phyloP scores from a whole-genome alignment of 2,888 invertebrate species.

The Sipunculus nudus region DNA sequence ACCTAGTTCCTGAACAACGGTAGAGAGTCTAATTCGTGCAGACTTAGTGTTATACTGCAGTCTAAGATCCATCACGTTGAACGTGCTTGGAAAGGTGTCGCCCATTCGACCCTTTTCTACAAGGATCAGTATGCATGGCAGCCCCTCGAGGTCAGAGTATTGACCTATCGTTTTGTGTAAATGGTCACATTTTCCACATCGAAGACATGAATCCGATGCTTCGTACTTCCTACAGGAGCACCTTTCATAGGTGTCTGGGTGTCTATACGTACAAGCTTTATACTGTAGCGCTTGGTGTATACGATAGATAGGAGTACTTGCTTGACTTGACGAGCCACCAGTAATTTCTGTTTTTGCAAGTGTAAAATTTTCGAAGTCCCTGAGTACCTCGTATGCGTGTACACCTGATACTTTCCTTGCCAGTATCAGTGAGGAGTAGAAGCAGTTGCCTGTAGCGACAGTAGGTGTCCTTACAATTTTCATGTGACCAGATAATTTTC shows the following conservation, averaged over 20 bases:
- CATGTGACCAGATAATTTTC: neutral
- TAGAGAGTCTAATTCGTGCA: neutral
- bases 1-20: conserved; percentile 17
- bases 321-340: neutral
- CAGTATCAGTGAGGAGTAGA: neutral
- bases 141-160: conserved; percentile 12
- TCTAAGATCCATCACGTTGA: conserved; percentile 24
- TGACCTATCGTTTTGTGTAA: conserved; percentile 8
- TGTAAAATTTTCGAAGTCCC: neutral
- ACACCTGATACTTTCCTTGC: neutral
- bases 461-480: conserved; percentile 2
- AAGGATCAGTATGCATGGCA: conserved; percentile 24
- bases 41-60: neutral
- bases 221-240: neutral
- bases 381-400: neutral
- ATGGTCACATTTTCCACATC: conserved; percentile 15
- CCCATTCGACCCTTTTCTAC: conserved; percentile 23
- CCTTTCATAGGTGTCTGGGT: neutral
- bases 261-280: neutral
- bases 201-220: neutral
- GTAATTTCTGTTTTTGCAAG: neutral
- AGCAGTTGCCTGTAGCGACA: neutral
- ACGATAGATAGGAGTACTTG: too few relatives aligned
- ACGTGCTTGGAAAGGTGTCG: conserved; percentile 22
- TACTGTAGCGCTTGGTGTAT: neutral